A percentile compares a stretch with the other conserved stretches of the same genome.
Conservation (phyloP, 2,113 vertebrate species). For the Gallinago jamesoni region DNA sequence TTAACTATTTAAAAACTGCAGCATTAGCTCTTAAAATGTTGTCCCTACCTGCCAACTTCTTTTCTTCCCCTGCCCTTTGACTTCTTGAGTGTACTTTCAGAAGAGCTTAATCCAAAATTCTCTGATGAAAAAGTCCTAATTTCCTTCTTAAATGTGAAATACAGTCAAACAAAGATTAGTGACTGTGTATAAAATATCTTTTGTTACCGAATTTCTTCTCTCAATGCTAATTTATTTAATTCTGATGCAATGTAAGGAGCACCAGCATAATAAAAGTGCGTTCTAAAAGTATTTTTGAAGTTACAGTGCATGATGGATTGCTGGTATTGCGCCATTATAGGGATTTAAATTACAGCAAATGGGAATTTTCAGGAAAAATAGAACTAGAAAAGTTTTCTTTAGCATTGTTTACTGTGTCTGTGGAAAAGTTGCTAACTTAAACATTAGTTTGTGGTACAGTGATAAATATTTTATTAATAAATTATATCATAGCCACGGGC, state of each 20-base stretch:
- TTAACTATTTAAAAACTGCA: not conserved
- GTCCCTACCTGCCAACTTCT: not conserved
- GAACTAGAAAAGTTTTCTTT: not conserved
- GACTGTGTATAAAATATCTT: not conserved
- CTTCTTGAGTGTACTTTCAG: not conserved
- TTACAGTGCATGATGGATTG: not conserved
- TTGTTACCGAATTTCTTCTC: not conserved
- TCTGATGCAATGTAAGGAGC: not conserved
- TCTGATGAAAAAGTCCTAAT: not conserved
- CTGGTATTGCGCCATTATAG: not conserved
- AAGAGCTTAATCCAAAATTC: not conserved
- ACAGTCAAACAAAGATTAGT: not conserved
- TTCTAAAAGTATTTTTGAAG: not conserved
- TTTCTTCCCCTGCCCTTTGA: not conserved
- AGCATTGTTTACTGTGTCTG: not conserved
- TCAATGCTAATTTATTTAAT: not conserved
- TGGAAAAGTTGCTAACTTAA: not conserved
- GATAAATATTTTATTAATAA: not conserved
- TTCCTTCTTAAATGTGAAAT: not conserved
- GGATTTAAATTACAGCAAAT: not conserved
- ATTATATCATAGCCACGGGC: not conserved
- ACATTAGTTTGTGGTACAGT: not conserved
- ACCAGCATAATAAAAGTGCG: not conserved
- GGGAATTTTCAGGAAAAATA: not conserved
- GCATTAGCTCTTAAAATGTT: not conserved